Percentiles rank a stretch among this genome's conserved stretches.
Evolutionary conservation across 2,113 vertebrate species (phyloP).

Genomic region (Ovibos moschatus): DNA sequence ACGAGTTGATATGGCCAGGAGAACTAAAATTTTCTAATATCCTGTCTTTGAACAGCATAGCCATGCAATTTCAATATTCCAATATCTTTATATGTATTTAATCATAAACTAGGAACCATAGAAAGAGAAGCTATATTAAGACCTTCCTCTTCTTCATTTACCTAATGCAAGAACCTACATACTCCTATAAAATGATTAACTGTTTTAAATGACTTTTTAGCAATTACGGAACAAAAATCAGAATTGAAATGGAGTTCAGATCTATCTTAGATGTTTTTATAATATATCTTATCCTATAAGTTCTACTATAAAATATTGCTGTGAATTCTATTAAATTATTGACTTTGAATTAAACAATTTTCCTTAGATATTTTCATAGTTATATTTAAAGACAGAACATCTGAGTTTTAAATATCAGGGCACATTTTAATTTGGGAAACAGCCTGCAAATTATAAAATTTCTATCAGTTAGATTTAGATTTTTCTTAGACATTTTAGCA

Average conservation of each 20-base stretch:
- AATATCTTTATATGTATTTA: not conserved
- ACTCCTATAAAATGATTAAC: not conserved
- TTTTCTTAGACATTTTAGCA: slow-evolving; percentile 19
- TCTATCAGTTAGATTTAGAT: not conserved
- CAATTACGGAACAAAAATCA: not conserved
- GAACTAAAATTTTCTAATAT: not conserved
- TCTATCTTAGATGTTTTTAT: not conserved
- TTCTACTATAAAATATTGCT: not conserved
- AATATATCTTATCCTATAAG: not conserved
- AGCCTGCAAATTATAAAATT: not conserved
- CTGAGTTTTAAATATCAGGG: not conserved
- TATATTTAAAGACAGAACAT: not conserved
- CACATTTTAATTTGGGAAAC: not conserved
- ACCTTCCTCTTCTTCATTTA: not conserved
- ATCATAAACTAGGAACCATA: not conserved
- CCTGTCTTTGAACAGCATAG: not conserved
- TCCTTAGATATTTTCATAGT: not conserved
- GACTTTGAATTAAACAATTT: not conserved
- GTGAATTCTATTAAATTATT: not conserved
- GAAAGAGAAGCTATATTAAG: not conserved
- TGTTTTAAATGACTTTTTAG: slow-evolving; percentile 2
- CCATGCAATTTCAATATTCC: not conserved
- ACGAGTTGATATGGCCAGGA: not conserved
- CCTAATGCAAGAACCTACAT: not conserved
- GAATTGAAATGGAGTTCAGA: not conserved